phyloP scores from a whole-genome alignment of 1,140 invertebrate genomes.

The Brachionus manjavacas region DNA sequence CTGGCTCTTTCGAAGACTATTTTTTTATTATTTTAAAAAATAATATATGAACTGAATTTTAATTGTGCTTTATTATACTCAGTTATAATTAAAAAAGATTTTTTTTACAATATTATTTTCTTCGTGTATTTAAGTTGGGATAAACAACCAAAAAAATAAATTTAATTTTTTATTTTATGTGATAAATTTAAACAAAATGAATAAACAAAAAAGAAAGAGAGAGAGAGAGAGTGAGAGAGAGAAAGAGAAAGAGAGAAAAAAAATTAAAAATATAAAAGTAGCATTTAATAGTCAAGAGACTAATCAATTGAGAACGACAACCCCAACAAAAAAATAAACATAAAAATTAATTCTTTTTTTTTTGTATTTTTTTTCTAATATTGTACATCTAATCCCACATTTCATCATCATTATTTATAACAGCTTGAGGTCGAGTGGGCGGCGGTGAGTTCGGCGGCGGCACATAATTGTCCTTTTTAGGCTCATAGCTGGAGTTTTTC shows the following conservation, averaged over 20 bases:
- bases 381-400: conserved; percentile 24
- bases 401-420: not conserved
- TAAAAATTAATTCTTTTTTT: not conserved
- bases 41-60: not conserved
- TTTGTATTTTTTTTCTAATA: not conserved
- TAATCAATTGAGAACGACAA: not conserved
- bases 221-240: not conserved
- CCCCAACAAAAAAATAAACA: not conserved
- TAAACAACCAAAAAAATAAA: not conserved
- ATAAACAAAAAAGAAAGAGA: not conserved
- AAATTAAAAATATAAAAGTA: not conserved
- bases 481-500: not conserved
- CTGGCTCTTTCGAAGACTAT: too few relatives aligned
- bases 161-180: not conserved
- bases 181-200: not conserved
- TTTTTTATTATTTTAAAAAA: too few relatives aligned
- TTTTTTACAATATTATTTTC: not conserved
- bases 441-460: not conserved
- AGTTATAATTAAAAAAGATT: too few relatives aligned
- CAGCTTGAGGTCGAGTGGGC: not conserved
- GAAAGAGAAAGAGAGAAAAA: too few relatives aligned
- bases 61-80: not conserved
- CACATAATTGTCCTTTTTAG: not conserved
- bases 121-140: not conserved
- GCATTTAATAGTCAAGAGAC: not conserved